These are phyloP conservation scores for Zaprionus africanus DNA, from an alignment of 1,140 invertebrate species.

Conservation along the genomic window DNA sequence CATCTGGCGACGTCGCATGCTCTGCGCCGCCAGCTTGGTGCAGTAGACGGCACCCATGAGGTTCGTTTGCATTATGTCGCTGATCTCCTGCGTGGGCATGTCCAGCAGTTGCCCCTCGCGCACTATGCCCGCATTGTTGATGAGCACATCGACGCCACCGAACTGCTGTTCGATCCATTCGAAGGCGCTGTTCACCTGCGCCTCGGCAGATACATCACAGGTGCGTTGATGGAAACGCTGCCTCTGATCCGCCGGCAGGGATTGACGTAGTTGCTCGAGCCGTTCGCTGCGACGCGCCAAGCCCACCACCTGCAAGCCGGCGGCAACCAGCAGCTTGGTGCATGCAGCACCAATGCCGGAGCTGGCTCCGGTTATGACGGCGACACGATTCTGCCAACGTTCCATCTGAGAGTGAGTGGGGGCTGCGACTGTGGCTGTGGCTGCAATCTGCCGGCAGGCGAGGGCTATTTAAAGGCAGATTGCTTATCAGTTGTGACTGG, in stretches of 20 bases:
- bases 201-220: conserved; percentile 88
- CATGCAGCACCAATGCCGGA: conserved; percentile 87
- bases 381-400: conserved; percentile 87
- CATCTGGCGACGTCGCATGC: conserved; percentile 88
- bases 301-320: conserved; percentile 86
- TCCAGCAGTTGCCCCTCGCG: conserved; percentile 79
- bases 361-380: conserved; percentile 88
- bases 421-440: neutral
- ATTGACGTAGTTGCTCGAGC: conserved; percentile 64
- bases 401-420: conserved; percentile 60
- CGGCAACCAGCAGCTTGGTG: conserved; percentile 84
- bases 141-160: conserved; percentile 88
- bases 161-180: conserved; percentile 87
- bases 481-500: conserved; percentile 16
- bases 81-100: conserved; percentile 83
- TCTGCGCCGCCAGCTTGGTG: conserved; percentile 87
- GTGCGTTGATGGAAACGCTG: conserved; percentile 85
- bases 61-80: conserved; percentile 88
- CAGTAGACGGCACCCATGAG: conserved; percentile 88
- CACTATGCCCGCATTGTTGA: conserved; percentile 90
- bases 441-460: neutral
- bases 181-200: conserved; percentile 88
- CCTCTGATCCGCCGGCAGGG: conserved; percentile 62
- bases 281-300: conserved; percentile 74
- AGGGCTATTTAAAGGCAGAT: conserved; percentile 11